A percentile compares a stretch with the other conserved stretches of the same genome.
Conservation (phyloP, 2,888 invertebrate genomes). For the Ametastegia equiseti region DNA sequence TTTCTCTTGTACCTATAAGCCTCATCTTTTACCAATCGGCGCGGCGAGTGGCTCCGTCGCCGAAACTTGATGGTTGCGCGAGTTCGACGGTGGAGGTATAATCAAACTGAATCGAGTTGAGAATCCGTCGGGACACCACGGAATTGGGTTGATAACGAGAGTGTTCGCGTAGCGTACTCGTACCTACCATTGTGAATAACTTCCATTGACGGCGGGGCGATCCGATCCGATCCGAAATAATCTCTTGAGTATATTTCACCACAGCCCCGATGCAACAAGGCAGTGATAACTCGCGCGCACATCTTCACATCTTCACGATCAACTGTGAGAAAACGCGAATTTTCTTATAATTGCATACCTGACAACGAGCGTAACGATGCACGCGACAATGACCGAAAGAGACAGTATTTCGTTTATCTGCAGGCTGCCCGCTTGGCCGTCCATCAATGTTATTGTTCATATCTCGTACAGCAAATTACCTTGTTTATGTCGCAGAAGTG, state of each 20-base stretch:
- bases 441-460: conserved; percentile 4
- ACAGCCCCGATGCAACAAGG: conserved; percentile 27
- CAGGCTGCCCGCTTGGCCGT: conserved; percentile 32
- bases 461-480: conserved; percentile 17
- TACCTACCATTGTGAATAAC: conserved; percentile 15
- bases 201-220: conserved; percentile 10
- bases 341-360: too few species aligned
- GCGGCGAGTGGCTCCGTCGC: not conserved
- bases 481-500: conserved; percentile 7
- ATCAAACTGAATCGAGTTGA: not conserved
- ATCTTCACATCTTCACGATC: not conserved
- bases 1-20: too few species aligned
- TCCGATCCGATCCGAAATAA: too few species aligned
- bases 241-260: not conserved
- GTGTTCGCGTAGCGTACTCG: not conserved
- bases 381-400: conserved; percentile 8
- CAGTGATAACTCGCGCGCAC: not conserved
- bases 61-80: too few species aligned
- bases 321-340: not conserved
- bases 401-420: conserved; percentile 14
- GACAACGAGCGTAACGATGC: not conserved
- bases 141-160: conserved; percentile 24
- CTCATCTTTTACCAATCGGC: too few species aligned
- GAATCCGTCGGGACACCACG: conserved; percentile 14
- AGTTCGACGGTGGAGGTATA: too few species aligned